phyloP scores from a whole-genome alignment of 2,113 vertebrate species.

The Saccopteryx bilineata region DNA sequence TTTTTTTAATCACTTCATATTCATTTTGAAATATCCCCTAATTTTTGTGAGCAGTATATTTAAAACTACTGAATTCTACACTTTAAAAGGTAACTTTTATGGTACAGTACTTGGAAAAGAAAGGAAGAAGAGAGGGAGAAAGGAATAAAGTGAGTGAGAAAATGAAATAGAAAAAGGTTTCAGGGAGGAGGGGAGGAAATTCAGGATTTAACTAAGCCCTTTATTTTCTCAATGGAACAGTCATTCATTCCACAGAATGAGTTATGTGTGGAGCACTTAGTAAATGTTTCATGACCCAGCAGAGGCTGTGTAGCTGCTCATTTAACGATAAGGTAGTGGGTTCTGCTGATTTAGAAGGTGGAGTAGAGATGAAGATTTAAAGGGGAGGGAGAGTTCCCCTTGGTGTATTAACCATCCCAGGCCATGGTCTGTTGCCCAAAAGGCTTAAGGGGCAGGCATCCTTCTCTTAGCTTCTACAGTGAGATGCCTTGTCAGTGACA shows the following conservation, averaged over 20 bases:
- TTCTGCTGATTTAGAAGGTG: neutral
- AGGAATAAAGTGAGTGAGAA: neutral
- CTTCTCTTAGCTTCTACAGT: neutral
- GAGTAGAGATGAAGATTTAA: neutral
- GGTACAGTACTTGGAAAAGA: neutral
- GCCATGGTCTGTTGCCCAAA: neutral
- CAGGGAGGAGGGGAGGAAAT: neutral
- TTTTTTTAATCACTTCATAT: too few species aligned
- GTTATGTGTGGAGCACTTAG: neutral
- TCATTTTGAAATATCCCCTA: too few species aligned
- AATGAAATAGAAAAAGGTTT: neutral
- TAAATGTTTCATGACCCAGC: neutral
- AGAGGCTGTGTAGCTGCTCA: neutral
- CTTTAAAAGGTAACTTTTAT: neutral
- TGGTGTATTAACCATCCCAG: neutral
- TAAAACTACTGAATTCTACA: neutral
- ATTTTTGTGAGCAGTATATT: too few species aligned
- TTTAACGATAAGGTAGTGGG: neutral
- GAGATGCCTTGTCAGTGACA: slow-evolving; percentile 28
- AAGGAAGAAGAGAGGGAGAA: neutral
- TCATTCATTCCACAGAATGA: neutral
- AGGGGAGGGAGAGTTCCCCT: neutral
- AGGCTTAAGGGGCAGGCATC: neutral
- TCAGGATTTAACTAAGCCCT: neutral
- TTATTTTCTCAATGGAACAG: neutral